A percentile compares a stretch with the other conserved stretches of the same genome.
These are phyloP conservation scores for Hippocampus abdominalis DNA, from an alignment of 2,113 vertebrate species.

Conservation along the genomic window DNA sequence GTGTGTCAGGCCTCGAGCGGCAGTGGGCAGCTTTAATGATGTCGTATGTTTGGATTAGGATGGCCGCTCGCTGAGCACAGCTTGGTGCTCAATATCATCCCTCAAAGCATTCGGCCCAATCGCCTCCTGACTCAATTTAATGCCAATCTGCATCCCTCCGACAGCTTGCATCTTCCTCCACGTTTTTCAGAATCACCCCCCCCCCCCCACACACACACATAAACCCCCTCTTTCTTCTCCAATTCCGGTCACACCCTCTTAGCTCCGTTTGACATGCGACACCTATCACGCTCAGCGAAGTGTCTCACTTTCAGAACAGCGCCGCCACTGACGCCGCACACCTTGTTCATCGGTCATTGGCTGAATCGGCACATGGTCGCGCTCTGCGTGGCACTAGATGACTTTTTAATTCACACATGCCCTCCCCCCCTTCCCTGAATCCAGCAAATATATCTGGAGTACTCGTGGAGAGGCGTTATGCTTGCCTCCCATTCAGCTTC, in stretches of 20 bases:
- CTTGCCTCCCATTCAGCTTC: slow-evolving; percentile 1
- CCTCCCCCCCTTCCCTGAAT: neutral
- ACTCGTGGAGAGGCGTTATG: neutral
- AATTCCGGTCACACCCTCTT: slow-evolving; percentile 28
- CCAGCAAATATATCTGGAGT: neutral
- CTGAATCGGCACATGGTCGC: slow-evolving; percentile 26
- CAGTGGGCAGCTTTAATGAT: slow-evolving; percentile 16
- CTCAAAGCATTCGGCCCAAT: slow-evolving; percentile 32
- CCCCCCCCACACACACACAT: neutral
- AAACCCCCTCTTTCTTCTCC: slow-evolving; percentile 2
- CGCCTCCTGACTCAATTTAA: slow-evolving; percentile 13
- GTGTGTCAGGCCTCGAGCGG: slow-evolving; percentile 14
- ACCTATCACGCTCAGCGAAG: slow-evolving; percentile 16
- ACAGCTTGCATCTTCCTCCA: slow-evolving; percentile 8
- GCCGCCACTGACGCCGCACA: slow-evolving; percentile 4
- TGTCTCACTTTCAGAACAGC: slow-evolving; percentile 21
- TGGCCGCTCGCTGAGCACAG: slow-evolving; percentile 16
- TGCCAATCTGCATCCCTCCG: slow-evolving; percentile 11
- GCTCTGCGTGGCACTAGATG: slow-evolving; percentile 34
- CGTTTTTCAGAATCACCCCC: neutral
- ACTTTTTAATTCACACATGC: slow-evolving; percentile 38
- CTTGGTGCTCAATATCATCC: slow-evolving; percentile 29
- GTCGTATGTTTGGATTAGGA: slow-evolving; percentile 24
- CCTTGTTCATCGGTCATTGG: slow-evolving; percentile 39
- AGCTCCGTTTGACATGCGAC: slow-evolving; percentile 45